Percentiles rank a stretch among this genome's conserved stretches.
These are phyloP conservation scores for Nautilus pompilius DNA, from an alignment of 1,140 invertebrate genomes.

Conservation along the genomic window DNA sequence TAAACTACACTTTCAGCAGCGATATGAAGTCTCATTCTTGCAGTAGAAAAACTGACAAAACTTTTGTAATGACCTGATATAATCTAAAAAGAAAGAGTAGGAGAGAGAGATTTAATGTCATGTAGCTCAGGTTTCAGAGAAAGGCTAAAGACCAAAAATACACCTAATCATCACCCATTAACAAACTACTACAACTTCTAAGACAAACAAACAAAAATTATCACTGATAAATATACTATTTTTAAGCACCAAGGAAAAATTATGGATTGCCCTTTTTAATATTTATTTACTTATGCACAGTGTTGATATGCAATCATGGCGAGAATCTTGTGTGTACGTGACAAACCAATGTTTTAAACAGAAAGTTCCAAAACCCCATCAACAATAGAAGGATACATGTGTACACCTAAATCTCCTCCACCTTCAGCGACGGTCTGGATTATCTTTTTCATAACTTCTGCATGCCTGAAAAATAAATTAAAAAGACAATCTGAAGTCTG, in stretches of 20 bases:
- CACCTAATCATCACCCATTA: too few species aligned
- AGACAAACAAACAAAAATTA: neutral
- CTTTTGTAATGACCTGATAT: too few species aligned
- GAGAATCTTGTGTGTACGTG: neutral
- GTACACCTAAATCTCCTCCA: slow-evolving; percentile 92
- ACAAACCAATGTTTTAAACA: neutral
- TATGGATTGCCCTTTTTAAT: neutral
- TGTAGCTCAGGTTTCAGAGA: too few species aligned
- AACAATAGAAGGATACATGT: slow-evolving; percentile 60
- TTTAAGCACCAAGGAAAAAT: neutral
- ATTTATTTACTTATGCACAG: neutral
- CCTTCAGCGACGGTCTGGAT: slow-evolving; percentile 96
- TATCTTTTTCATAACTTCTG: slow-evolving; percentile 99
- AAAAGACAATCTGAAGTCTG: neutral
- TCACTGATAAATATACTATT: neutral
- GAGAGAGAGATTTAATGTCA: too few species aligned
- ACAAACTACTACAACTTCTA: neutral
- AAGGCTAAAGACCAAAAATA: too few species aligned
- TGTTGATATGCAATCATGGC: neutral
- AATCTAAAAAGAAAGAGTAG: too few species aligned
- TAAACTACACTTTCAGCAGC: too few species aligned
- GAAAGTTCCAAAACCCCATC: neutral
- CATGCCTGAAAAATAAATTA: slow-evolving; percentile 83
- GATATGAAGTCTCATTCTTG: too few species aligned
- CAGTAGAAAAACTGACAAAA: too few species aligned